phyloP scores from a whole-genome alignment of 2,888 invertebrate genomes.

The Stenotaenia linearis region DNA sequence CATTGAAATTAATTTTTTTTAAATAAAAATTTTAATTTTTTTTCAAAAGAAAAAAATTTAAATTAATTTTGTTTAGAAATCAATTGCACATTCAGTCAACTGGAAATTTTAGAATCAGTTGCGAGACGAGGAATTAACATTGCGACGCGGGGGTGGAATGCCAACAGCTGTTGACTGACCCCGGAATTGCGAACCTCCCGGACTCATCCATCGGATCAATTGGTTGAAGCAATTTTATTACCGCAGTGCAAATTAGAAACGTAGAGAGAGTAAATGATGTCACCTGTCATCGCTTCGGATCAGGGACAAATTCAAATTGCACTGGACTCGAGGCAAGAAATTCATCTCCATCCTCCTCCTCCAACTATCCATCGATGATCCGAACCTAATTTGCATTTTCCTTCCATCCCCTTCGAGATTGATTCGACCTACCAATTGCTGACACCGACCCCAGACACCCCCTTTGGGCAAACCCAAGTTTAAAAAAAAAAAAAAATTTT shows the following conservation, averaged over 20 bases:
- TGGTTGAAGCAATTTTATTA: slow-evolving; percentile 3
- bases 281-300: not conserved
- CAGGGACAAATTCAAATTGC: not conserved
- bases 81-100: not conserved
- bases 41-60: not conserved
- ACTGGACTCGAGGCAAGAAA: slow-evolving; percentile 1
- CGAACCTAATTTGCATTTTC: not conserved
- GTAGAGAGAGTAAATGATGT: not conserved
- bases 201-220: slow-evolving; percentile 8
- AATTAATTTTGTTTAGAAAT: not conserved
- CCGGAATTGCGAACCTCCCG: not conserved
- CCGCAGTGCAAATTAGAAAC: slow-evolving; percentile 3
- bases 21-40: not conserved
- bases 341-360: not conserved
- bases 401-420: not conserved
- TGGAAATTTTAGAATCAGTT: not conserved
- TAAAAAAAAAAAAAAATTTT: not conserved
- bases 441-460: not conserved
- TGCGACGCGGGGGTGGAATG: not conserved
- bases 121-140: not conserved
- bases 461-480: not conserved
- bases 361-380: not conserved
- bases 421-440: not conserved
- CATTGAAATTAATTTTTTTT: not conserved
- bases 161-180: slow-evolving; percentile 5